Percentiles rank a stretch among this genome's conserved stretches.
Conservation (phyloP, 2,113 vertebrate genomes). For the Ornithorhynchus anatinus region DNA sequence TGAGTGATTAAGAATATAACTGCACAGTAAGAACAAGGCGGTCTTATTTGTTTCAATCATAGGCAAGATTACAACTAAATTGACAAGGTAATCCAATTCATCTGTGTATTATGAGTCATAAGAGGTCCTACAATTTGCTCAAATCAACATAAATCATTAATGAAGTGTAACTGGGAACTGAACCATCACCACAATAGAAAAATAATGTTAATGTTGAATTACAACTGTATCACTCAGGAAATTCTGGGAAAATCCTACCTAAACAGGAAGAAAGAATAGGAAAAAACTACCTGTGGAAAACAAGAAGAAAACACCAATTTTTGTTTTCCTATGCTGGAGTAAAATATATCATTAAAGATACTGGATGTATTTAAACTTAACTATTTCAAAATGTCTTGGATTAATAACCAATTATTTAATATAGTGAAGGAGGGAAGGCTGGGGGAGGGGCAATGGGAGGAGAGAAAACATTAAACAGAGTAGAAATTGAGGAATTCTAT, state of each 20-base stretch:
- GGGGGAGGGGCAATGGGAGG: no score
- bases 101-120: constrained; percentile 45
- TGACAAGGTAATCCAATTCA: constrained; percentile 39
- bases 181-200: constrained; percentile 43
- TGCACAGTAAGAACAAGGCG: constrained; percentile 48
- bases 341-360: not conserved
- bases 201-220: constrained; percentile 23
- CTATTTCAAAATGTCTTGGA: not conserved
- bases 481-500: no score
- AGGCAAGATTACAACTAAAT: constrained; percentile 39
- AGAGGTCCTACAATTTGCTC: constrained; percentile 48
- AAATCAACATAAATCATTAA: constrained; percentile 41
- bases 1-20: constrained; percentile 28
- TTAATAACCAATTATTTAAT: no score
- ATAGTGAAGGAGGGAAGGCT: no score
- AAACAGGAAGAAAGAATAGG: no score
- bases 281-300: no score
- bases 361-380: not conserved
- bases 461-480: no score
- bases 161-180: constrained; percentile 2
- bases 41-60: constrained; percentile 47
- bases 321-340: not conserved
- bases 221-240: no score
- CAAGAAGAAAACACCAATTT: constrained; percentile 3
- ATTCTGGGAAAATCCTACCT: no score